Percentiles rank a stretch among this genome's conserved stretches.
phyloP scores from a whole-genome alignment of 2,888 invertebrate species.

The Eledone cirrhosa region DNA sequence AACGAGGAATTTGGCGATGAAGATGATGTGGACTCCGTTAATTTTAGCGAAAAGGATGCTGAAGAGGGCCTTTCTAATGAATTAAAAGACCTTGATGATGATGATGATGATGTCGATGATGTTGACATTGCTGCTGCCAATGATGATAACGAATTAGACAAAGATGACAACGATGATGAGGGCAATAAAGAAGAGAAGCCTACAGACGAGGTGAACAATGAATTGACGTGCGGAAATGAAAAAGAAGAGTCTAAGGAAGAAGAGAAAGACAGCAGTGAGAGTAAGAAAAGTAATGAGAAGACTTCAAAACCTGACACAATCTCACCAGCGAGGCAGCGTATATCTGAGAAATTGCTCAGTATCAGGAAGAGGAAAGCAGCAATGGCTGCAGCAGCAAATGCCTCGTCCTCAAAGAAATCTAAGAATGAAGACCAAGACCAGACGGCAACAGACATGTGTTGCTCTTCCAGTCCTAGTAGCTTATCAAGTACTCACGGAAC shows the following conservation, averaged over 20 bases:
- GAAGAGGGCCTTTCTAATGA: constrained; percentile 24
- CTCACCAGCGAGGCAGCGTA: neutral
- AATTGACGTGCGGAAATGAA: neutral
- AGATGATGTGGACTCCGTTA: constrained; percentile 29
- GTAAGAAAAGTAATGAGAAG: no score
- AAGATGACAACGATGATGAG: neutral
- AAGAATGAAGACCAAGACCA: constrained; percentile 3
- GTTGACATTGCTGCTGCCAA: constrained; percentile 28
- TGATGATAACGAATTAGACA: constrained; percentile 30
- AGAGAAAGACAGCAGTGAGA: no score
- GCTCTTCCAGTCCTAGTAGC: neutral
- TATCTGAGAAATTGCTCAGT: constrained; percentile 15
- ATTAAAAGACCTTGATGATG: constrained; percentile 5
- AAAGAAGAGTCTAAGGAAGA: no score
- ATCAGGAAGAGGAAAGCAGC: constrained; percentile 17
- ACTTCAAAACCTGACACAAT: no score
- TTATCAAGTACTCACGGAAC: neutral
- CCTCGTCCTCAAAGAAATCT: neutral
- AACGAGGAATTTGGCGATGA: constrained; percentile 29
- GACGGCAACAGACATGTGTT: neutral
- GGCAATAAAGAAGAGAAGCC: neutral
- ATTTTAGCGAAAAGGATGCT: constrained; percentile 11
- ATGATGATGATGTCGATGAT: constrained; percentile 26
- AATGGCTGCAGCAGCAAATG: constrained; percentile 5
- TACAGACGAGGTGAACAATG: neutral